These are phyloP conservation scores for Dipus sagitta DNA, from an alignment of 2,797 vertebrate species.

Conservation along the genomic window DNA sequence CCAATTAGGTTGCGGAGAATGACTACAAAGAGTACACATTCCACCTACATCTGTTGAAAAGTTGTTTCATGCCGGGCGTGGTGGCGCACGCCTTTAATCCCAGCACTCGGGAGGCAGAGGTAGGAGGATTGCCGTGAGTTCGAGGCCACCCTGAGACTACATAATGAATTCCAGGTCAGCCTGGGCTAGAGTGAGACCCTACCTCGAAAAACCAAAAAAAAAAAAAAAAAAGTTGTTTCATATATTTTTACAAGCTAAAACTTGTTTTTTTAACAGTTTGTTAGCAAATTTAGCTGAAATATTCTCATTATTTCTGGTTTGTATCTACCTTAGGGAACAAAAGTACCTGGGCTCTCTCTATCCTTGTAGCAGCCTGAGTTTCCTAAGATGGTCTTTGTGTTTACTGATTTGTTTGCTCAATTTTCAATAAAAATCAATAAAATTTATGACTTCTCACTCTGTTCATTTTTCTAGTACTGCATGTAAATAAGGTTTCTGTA, in stretches of 20 bases:
- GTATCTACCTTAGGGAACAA: neutral
- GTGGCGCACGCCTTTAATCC: too few relatives aligned
- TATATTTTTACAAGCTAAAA: neutral
- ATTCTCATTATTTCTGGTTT: neutral
- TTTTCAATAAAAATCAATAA: neutral
- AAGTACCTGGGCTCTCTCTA: neutral
- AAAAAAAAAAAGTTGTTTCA: neutral
- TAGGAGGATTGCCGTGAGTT: too few relatives aligned
- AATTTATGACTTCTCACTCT: neutral
- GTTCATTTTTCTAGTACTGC: neutral
- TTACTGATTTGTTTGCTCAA: neutral
- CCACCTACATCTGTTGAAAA: neutral
- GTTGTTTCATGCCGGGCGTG: neutral
- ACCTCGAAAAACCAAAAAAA: too few relatives aligned
- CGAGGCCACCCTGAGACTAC: too few relatives aligned
- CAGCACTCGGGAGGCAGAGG: too few relatives aligned
- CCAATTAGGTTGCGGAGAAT: neutral
- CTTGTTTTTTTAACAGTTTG: neutral
- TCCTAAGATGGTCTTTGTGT: neutral
- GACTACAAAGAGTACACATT: neutral
- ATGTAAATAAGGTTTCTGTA: neutral
- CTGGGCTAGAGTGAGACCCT: too few relatives aligned
- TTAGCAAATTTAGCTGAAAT: conserved; percentile 42
- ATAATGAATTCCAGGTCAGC: too few relatives aligned
- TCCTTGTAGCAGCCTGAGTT: neutral